Base-by-base conservation (phyloP, 2,113 vertebrate species). In the Dinomys branickii region DNA sequence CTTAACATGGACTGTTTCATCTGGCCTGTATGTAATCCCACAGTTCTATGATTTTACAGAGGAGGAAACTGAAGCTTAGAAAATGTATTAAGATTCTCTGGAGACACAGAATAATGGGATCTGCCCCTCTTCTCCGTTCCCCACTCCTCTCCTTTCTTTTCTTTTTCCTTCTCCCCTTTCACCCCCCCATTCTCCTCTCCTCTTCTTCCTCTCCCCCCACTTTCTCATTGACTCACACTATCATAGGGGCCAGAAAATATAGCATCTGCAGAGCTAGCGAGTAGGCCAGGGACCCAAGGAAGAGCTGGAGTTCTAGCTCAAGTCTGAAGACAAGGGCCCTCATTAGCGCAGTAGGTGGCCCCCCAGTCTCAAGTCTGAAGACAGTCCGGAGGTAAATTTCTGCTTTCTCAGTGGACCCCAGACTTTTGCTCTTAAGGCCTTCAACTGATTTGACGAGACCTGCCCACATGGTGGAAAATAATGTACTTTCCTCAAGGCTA, bases 11-110 rank as follows among this genome's bases (percentile, higher is more conserved):
- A 61, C 87, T 92, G 84, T 92, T 86, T 87, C 33, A 33, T 75
- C 86, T 47, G 47, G 33, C 85, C 44, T 94, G n/a, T 33, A 35
- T 73, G 1, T 77, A 56, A 85, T 56, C 16, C 77, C 38, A 83
- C 33, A n/a, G 69, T 86, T 30, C 80, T 9, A 10, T 5, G 28
- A 17, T 90, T 92, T 84, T 88, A 50, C 26, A 91, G 38, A 71
- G n/a, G 47, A 94, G 61, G 28, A 93, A 90, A 81, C 69, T 20
- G 75, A 96, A 33, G 44, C 13, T 83, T 85, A 88, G 71, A 96
- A 8, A 59, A 41, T 54, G 41, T 63, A 35, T 78, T 83, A 47
- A 44, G 28, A 16, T 38, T 91, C 11, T 82, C 38, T 52, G 71
- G 52, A 85, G n/a, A 88, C 56, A 67, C n/a, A 85, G n/a, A 77